Evolutionary conservation across 2,888 invertebrate genomes (phyloP).

Genomic region (Nephrotoma appendiculata): DNA sequence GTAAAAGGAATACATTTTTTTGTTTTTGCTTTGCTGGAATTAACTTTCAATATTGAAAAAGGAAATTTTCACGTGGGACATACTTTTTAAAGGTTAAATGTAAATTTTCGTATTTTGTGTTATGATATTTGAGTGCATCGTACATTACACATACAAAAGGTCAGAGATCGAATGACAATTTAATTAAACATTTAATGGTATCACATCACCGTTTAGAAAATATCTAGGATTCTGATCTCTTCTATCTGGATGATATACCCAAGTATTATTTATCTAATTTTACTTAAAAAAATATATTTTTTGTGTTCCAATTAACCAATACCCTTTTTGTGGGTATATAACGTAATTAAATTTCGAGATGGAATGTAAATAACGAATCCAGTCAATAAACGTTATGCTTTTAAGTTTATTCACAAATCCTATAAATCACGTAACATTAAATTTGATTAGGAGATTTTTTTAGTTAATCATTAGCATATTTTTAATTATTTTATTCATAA

Average conservation of each 20-base stretch:
- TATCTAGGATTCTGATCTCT: too few species aligned
- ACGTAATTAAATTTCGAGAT: neutral
- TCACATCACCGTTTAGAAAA: too few species aligned
- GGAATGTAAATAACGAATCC: neutral
- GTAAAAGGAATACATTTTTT: neutral
- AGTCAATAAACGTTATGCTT: neutral
- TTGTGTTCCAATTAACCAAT: neutral
- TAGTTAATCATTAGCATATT: neutral
- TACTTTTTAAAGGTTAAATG: neutral
- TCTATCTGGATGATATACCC: neutral
- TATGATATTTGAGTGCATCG: neutral
- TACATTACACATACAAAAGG: neutral
- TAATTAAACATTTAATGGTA: too few species aligned
- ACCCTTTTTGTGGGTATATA: neutral
- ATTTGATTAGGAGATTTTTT: neutral
- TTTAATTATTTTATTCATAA: neutral
- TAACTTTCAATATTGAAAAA: neutral
- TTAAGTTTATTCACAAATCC: neutral
- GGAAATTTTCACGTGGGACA: neutral
- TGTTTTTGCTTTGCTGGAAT: neutral
- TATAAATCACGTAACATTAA: neutral
- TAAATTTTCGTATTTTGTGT: neutral
- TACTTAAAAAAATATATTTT: neutral
- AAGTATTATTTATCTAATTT: neutral
- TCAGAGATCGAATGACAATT: neutral